Conservation (phyloP, 37 sponge, comb jelly and placozoan species). For the Halisarca cf. caerulea region DNA sequence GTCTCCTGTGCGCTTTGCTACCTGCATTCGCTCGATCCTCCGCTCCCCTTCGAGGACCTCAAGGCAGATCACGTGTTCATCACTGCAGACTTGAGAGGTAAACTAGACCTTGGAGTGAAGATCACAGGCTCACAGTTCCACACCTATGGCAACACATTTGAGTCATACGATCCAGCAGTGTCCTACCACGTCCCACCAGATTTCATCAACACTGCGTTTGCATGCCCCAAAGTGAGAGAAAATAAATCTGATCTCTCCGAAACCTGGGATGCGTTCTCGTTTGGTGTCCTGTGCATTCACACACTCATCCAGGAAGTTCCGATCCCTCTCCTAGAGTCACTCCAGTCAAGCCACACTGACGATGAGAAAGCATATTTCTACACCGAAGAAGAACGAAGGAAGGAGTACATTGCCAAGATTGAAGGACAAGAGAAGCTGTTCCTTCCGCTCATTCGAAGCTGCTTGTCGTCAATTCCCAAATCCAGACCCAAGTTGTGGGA, state of each 20-base stretch:
- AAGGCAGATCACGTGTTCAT: not conserved
- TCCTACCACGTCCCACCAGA: not conserved
- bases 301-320: not conserved
- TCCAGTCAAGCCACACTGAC: too few relatives aligned
- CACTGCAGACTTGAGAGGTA: not conserved
- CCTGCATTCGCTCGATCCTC: conserved; percentile 1
- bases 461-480: too few relatives aligned
- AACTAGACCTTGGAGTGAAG: not conserved
- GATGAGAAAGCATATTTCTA: not conserved
- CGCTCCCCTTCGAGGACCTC: not conserved
- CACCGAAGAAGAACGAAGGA: not conserved
- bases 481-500: too few relatives aligned
- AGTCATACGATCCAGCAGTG: not conserved
- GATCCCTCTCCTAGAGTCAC: not conserved
- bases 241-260: too few relatives aligned
- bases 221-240: too few relatives aligned
- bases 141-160: too few relatives aligned
- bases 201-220: not conserved
- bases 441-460: conserved; percentile 7
- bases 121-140: too few relatives aligned
- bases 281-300: conserved; percentile 16
- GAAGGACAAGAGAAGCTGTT: conserved; percentile 8
- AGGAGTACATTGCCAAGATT: not conserved
- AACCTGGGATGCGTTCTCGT: not conserved
- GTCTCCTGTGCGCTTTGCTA: not conserved